Base-by-base conservation (phyloP, 2,888 invertebrate genomes). In the Brenthis daphne region DNA sequence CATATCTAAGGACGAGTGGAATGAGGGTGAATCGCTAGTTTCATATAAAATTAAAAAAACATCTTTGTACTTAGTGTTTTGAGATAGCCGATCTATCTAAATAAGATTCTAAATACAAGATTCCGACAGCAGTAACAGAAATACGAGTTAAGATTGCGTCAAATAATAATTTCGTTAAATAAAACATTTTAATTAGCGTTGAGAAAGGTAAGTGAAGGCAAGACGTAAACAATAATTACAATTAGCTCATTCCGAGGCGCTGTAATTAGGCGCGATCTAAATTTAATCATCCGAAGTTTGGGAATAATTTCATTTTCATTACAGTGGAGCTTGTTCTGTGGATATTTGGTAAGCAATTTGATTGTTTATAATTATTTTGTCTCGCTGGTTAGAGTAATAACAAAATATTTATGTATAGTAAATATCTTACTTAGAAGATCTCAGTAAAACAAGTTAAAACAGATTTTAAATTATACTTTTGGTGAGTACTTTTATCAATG, bases 231-330 rank as follows among this genome's bases (percentile, higher is more conserved):
- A 60, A 60, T 20, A 50, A 60, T 60, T 50, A 33, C 12, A 60
- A 50, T 60, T 50, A 60, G 50, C 16, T 60, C 50, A 50, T 60
- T 60, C 50, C 50, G 33, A 33, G 50, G 60, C n/a, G n/a, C 14
- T 63, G 37, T 63, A 54, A 63, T 63, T 54, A 53, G 33, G 43
- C 43, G 53, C 37, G 51, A 54, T 63, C 43, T 63, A 54, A 63
- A 63, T 63, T 63, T 53, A 54, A 63, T 63, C 51, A 63, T 53
- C 51, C 53, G 37, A 53, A 63, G 37, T 63, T 54, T 33, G 14
- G 37, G 33, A 16, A 43, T 20, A 53, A 63, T 43, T 63, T 24
- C 43, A 63, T 63, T 63, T 63, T 14, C 63, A 43, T 63, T 37
- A 37, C 43, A 54, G 20, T 14, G 53, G 14, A 13, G 63, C 16